phyloP scores from a whole-genome alignment of 1,140 invertebrate genomes.

The Dufourea novaeangliae region DNA sequence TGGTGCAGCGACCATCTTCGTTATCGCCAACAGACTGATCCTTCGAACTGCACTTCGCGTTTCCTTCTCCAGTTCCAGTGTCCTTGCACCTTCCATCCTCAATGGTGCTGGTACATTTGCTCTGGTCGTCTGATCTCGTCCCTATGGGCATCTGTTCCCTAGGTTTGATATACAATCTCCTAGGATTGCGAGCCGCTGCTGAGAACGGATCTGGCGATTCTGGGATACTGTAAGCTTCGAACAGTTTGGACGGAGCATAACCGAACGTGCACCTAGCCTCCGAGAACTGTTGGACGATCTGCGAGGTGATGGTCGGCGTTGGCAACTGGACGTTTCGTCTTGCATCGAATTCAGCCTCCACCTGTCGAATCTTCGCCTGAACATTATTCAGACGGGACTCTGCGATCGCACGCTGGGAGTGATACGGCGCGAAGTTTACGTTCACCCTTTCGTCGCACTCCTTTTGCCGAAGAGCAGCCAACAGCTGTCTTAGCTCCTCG shows the following conservation, averaged over 20 bases:
- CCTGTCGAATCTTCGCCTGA: constrained; percentile 72
- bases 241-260: constrained; percentile 47
- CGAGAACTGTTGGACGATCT: constrained; percentile 53
- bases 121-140: neutral
- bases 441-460: constrained; percentile 75
- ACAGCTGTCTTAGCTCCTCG: constrained; percentile 72
- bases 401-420: constrained; percentile 70
- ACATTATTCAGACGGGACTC: constrained; percentile 70
- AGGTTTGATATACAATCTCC: constrained; percentile 70
- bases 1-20: constrained; percentile 5
- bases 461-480: constrained; percentile 68
- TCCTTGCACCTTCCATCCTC: neutral
- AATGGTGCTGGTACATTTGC: neutral
- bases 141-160: constrained; percentile 70
- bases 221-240: constrained; percentile 18
- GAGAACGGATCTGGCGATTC: constrained; percentile 73
- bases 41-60: neutral
- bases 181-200: constrained; percentile 61
- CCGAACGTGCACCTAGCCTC: constrained; percentile 46
- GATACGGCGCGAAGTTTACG: constrained; percentile 71
- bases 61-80: neutral
- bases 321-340: constrained; percentile 56
- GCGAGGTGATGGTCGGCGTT: constrained; percentile 42
- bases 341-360: constrained; percentile 74
- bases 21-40: neutral